These are phyloP conservation scores for Oligia strigilis DNA, from an alignment of 2,888 invertebrate species.

Conservation along the genomic window DNA sequence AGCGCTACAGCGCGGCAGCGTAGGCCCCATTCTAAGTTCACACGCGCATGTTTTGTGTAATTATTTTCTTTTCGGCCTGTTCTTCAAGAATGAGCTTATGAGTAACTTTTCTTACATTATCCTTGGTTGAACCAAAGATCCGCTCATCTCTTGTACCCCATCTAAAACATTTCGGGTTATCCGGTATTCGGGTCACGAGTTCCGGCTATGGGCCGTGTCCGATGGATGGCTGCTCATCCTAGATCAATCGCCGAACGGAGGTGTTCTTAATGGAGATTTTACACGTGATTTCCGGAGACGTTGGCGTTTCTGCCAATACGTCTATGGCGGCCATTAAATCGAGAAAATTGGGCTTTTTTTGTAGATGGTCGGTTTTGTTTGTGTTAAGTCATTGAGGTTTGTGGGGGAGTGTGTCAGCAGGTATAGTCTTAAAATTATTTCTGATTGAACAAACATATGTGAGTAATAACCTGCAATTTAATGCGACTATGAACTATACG, in stretches of 20 bases:
- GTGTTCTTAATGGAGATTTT: slow-evolving; percentile 89
- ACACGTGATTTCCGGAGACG: slow-evolving; percentile 87
- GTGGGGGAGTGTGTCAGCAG: slow-evolving; percentile 6
- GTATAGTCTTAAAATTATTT: background rate
- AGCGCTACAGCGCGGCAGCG: background rate
- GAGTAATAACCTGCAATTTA: background rate
- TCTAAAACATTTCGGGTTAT: slow-evolving; percentile 73
- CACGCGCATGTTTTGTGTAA: background rate
- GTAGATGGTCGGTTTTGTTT: slow-evolving; percentile 24
- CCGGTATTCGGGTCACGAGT: slow-evolving; percentile 86
- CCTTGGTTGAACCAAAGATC: background rate
- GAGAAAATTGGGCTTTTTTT: slow-evolving; percentile 65
- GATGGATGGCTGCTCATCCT: slow-evolving; percentile 87
- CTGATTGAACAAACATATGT: background rate
- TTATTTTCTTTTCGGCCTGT: background rate
- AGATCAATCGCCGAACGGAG: slow-evolving; percentile 84
- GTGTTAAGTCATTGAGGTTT: slow-evolving; percentile 42
- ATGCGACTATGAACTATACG: background rate
- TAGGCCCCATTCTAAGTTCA: background rate
- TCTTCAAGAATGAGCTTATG: background rate
- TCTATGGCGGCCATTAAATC: slow-evolving; percentile 74
- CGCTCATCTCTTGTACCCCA: slow-evolving; percentile 47
- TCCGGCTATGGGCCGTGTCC: slow-evolving; percentile 85
- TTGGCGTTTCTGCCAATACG: slow-evolving; percentile 75
- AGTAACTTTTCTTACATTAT: background rate